phyloP scores from a whole-genome alignment of 2,113 vertebrate species.

The Emydocephalus ijimae region DNA sequence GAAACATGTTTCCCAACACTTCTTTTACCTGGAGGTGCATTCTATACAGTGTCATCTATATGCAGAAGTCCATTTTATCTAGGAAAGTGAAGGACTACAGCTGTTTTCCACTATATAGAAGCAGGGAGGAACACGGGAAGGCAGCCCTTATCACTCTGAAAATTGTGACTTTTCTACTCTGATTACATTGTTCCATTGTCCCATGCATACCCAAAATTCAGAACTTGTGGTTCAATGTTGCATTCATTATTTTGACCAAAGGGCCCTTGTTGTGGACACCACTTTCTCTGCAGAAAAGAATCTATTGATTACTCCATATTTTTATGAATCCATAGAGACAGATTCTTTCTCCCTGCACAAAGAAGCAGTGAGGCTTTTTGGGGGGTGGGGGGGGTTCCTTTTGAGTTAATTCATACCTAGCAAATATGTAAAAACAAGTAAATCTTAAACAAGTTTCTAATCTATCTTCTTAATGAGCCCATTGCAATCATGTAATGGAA shows the following conservation, averaged over 20 bases:
- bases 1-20: not conserved
- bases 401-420: not conserved
- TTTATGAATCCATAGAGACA: not conserved
- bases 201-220: not conserved
- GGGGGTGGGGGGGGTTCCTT: not conserved
- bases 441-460: not conserved
- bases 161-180: not conserved
- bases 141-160: not conserved
- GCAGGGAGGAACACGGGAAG: not conserved
- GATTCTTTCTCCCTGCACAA: not conserved
- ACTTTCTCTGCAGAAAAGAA: not conserved
- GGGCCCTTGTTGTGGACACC: not conserved
- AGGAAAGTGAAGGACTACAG: not conserved
- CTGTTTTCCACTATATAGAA: not conserved
- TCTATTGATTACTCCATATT: not conserved
- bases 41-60: not conserved
- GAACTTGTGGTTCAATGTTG: not conserved
- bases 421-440: not conserved
- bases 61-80: not conserved
- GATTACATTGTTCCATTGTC: not conserved
- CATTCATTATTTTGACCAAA: not conserved
- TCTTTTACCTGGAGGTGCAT: not conserved
- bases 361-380: not conserved
- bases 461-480: not conserved
- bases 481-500: not conserved